These are phyloP conservation scores for Physeter macrocephalus DNA, from an alignment of 2,113 vertebrate genomes.

Conservation along the genomic window DNA sequence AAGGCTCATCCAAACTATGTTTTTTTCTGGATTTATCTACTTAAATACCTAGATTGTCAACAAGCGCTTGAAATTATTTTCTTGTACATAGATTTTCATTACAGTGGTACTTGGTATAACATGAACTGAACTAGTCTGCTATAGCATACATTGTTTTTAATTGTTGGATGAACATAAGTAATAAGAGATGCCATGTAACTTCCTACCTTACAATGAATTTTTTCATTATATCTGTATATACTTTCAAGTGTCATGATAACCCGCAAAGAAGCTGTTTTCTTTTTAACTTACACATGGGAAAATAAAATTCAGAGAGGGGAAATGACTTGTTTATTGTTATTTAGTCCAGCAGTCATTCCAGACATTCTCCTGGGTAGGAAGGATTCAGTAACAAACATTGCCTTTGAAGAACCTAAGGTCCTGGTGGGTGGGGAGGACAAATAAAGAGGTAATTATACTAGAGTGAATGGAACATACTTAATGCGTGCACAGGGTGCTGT, in stretches of 20 bases:
- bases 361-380: not conserved
- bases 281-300: not conserved
- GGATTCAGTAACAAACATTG: not conserved
- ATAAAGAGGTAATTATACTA: not conserved
- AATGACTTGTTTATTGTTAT: not conserved
- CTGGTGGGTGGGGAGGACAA: not conserved
- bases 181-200: not conserved
- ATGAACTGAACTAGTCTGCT: not conserved
- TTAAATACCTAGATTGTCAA: not conserved
- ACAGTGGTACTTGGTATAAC: not conserved
- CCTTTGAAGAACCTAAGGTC: not conserved
- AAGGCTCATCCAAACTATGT: not conserved
- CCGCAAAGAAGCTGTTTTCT: not conserved
- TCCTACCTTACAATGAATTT: not conserved
- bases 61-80: not conserved
- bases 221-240: not conserved
- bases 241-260: not conserved
- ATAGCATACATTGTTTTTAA: not conserved
- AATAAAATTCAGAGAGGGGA: not conserved
- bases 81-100: not conserved
- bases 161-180: not conserved
- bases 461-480: not conserved
- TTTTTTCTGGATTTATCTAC: not conserved
- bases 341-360: not conserved
- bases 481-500: not conserved